Evolutionary conservation across 2,113 vertebrate species (phyloP).

Genomic region (Urocitellus parryii): DNA sequence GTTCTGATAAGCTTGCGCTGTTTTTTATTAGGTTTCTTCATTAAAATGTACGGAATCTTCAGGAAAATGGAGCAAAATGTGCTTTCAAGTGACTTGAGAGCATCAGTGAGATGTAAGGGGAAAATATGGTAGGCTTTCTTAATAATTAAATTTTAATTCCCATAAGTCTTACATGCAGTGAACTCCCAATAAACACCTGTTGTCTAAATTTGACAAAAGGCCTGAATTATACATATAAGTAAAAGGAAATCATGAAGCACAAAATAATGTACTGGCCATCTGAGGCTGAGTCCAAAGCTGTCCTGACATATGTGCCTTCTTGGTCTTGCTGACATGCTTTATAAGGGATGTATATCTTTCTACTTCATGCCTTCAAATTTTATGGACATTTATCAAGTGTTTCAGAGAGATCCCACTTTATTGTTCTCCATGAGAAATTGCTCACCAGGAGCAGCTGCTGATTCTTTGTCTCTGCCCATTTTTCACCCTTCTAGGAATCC

Average conservation of each 20-base stretch:
- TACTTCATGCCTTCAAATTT: conserved; percentile 24
- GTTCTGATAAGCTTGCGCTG: neutral
- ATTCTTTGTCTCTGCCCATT: neutral
- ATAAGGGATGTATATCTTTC: conserved; percentile 20
- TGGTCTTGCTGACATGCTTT: neutral
- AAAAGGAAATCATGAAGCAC: conserved; percentile 10
- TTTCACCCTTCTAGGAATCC: neutral
- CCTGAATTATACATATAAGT: neutral
- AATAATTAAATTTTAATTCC: neutral
- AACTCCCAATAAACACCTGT: neutral
- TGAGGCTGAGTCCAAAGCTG: neutral
- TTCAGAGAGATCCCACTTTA: neutral
- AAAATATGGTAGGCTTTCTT: neutral
- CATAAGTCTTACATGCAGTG: neutral
- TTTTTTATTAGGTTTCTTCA: conserved; percentile 12
- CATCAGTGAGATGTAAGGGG: neutral
- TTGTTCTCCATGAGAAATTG: neutral
- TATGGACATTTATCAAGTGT: conserved; percentile 3
- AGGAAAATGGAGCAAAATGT: neutral
- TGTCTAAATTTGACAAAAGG: neutral
- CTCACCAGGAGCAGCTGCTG: neutral
- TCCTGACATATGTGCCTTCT: neutral
- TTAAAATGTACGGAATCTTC: neutral
- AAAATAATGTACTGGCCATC: neutral
- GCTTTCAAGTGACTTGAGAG: neutral